These are phyloP conservation scores for Zeus faber DNA, from an alignment of 2,113 vertebrate genomes.

Conservation along the genomic window DNA sequence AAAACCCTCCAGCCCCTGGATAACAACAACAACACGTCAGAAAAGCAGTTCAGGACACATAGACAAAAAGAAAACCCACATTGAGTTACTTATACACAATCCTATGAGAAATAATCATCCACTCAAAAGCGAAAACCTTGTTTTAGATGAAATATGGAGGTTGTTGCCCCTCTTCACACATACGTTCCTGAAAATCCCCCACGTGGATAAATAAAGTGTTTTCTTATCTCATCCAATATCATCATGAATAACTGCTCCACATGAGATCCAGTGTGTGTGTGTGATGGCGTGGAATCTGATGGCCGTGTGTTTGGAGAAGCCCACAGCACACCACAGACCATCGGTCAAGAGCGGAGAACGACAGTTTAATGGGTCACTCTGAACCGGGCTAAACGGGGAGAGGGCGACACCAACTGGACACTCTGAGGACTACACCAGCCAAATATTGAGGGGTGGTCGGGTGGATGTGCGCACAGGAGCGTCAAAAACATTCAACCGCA, in stretches of 20 bases:
- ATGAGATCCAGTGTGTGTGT: too few species aligned
- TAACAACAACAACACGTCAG: neutral
- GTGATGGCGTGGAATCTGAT: neutral
- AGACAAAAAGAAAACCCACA: too few species aligned
- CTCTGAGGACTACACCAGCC: conserved; percentile 67
- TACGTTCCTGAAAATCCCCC: too few species aligned
- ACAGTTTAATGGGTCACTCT: conserved; percentile 17
- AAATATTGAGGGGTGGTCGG: conserved; percentile 30
- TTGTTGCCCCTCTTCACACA: too few species aligned
- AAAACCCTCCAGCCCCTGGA: conserved; percentile 50
- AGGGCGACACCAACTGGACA: conserved; percentile 77
- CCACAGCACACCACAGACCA: conserved; percentile 7
- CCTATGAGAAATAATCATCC: too few species aligned
- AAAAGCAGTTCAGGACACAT: too few species aligned
- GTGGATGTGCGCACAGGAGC: conserved; percentile 11
- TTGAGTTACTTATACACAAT: too few species aligned
- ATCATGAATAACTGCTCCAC: too few species aligned
- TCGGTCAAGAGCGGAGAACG: conserved; percentile 17
- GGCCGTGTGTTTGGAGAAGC: neutral
- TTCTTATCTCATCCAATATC: too few species aligned
- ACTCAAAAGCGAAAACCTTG: too few species aligned
- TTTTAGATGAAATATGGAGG: too few species aligned
- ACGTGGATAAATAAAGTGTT: too few species aligned
- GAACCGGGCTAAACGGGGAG: conserved; percentile 21
- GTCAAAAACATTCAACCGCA: neutral